Base-by-base conservation (phyloP, 1,140 invertebrate species). In the Drosophila trapezifrons region DNA sequence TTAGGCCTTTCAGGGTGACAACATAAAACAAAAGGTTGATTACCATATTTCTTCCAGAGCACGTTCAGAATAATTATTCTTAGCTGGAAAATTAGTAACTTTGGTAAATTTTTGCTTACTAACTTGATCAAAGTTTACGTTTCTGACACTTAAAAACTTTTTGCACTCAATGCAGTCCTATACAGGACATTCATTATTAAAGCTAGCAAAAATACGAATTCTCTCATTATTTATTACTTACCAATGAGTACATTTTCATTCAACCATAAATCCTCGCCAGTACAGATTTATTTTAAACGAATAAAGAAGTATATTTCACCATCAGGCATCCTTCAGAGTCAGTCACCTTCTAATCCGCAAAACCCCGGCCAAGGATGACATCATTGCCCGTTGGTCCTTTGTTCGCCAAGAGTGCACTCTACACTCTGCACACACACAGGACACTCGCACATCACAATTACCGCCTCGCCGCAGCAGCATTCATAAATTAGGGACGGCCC, bases 401-500 rank as follows among this genome's bases (percentile, higher is more conserved):
- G 66, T 63, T 74, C 62, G 45, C 43, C 35, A 60, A 70, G 78
- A 86, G 70, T 81, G 84, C 84, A 86, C 82, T 83, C 42, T 13
- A 52, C 60, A 80, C 38, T 49, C 17, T 15, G 18, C 46, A 55
- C n/a, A 57, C 20, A 62, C 54, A 49, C 59, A 54, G 32, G 18
- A 56, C 71, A 67, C 56, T 64, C 70, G 29, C 82, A 78, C 54
- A 86, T 86, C 83, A 79, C 79, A 83, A 77, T 86, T 86, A 87
- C 76, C 69, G 79, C 76, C 80, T 72, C 76, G 76, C 72, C 67
- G 52, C 62, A 82, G 49, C 43, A 40, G 70, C 76, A 89, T 80
- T 87, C 84, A 87, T 87, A 87, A 87, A 87, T 87, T 87, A 87
- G 76, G 66, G 29, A 70, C 65, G 51, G n/a, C 20, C 29, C 55